Evolutionary conservation across 2,888 invertebrate genomes (phyloP).

Genomic region (Erebia epiphron): DNA sequence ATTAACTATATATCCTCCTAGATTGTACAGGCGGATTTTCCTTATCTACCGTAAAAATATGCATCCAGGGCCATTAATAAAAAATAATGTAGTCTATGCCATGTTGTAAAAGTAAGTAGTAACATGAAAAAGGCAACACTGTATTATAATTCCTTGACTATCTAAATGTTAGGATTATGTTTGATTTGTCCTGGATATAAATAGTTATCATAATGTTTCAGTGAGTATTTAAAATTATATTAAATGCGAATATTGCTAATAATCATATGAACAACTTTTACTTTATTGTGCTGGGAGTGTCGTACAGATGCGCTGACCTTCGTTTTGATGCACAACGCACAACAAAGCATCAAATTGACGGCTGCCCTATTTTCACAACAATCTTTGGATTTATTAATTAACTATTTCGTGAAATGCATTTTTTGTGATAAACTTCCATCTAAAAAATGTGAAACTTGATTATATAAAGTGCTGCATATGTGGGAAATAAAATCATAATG

Average conservation of each 20-base stretch:
- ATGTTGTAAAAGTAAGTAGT: constrained; percentile 37
- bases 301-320: constrained; percentile 82
- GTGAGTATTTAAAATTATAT: constrained; percentile 70
- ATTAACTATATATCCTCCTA: too few relatives aligned
- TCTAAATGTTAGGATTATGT: constrained; percentile 78
- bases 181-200: constrained; percentile 75
- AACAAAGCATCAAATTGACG: constrained; percentile 84
- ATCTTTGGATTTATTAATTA: constrained; percentile 63
- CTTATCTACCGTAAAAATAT: too few relatives aligned
- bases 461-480: constrained; percentile 65
- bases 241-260: constrained; percentile 49
- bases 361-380: constrained; percentile 84
- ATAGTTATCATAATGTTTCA: constrained; percentile 74
- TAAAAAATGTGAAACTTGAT: constrained; percentile 48
- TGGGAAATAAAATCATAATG: constrained; percentile 71
- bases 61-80: too few relatives aligned
- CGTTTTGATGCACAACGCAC: constrained; percentile 84
- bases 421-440: constrained; percentile 47
- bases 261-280: constrained; percentile 49
- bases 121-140: constrained; percentile 60
- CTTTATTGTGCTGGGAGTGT: constrained; percentile 70
- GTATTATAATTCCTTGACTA: constrained; percentile 69
- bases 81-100: background rate
- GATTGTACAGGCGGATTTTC: too few relatives aligned
- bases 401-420: constrained; percentile 53